Percentiles rank a stretch among this genome's conserved stretches.
Evolutionary conservation across 2,113 vertebrate genomes (phyloP).

Genomic region (Lagopus muta): DNA sequence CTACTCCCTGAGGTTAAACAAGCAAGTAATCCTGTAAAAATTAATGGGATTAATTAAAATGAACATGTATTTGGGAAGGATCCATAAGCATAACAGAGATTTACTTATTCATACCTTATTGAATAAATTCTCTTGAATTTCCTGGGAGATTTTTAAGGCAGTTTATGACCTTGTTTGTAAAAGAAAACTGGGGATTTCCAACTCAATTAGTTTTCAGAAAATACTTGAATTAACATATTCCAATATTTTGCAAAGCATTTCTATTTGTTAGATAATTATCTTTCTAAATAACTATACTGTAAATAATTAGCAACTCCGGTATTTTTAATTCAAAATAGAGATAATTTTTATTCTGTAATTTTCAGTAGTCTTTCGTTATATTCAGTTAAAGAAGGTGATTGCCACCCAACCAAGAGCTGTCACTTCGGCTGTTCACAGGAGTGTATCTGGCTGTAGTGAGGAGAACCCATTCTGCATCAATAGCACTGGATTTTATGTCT

Average conservation of each 20-base stretch:
- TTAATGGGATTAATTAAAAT: slow-evolving; percentile 65
- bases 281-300: background rate
- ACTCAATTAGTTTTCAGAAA: background rate
- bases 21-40: slow-evolving; percentile 45
- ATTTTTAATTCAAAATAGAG: background rate
- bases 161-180: slow-evolving; percentile 50
- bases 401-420: too few species aligned
- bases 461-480: accelerated
- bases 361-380: background rate
- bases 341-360: background rate
- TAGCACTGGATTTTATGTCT: accelerated
- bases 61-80: slow-evolving; percentile 17
- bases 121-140: slow-evolving; percentile 47
- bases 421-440: background rate
- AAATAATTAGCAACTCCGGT: background rate
- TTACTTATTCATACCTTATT: background rate
- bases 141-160: slow-evolving; percentile 24
- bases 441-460: background rate
- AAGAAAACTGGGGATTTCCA: slow-evolving; percentile 15
- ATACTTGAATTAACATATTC: background rate
- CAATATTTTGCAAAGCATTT: background rate
- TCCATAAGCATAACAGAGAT: slow-evolving; percentile 20
- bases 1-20: slow-evolving; percentile 26
- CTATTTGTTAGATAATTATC: background rate
- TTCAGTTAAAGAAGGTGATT: accelerated